Evolutionary conservation across 1,140 invertebrate species (phyloP).

Genomic region (Pogonus chalceus): DNA sequence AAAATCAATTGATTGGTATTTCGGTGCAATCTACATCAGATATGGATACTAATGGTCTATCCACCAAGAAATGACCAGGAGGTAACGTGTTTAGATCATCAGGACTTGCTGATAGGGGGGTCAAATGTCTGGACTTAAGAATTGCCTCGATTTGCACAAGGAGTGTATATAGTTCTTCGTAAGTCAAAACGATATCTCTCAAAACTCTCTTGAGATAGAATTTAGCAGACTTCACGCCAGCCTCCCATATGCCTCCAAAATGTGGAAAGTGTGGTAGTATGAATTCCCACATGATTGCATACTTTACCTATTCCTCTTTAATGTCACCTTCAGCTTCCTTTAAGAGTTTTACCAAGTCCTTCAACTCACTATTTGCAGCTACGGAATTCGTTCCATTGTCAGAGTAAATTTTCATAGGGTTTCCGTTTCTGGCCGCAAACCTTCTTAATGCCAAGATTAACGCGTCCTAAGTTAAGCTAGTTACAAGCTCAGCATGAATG

Average conservation of each 20-base stretch:
- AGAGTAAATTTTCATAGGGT: constrained; percentile 8
- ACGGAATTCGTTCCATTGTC: constrained; percentile 16
- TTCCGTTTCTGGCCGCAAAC: constrained; percentile 22
- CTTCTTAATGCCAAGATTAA: constrained; percentile 21
- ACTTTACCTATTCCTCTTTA: background rate
- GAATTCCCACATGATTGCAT: constrained; percentile 14
- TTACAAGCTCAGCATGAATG: constrained; percentile 23
- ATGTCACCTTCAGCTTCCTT: background rate
- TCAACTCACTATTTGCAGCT: constrained; percentile 1
- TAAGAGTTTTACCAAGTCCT: background rate
- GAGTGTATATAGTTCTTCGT: background rate
- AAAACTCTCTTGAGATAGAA: background rate
- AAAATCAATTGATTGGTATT: too few relatives aligned
- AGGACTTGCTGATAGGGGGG: background rate
- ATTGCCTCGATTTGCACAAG: background rate
- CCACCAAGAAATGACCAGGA: constrained; percentile 19
- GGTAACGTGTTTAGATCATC: background rate
- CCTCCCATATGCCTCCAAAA: constrained; percentile 27
- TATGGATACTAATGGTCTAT: constrained; percentile 3
- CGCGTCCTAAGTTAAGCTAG: constrained; percentile 16
- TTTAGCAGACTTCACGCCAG: constrained; percentile 19
- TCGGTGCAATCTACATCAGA: too few relatives aligned
- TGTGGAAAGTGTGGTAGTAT: constrained; percentile 21
- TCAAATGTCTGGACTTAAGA: background rate
- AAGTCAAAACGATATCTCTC: background rate